A percentile compares a stretch with the other conserved stretches of the same genome.
Evolutionary conservation across 2,888 invertebrate genomes (phyloP).

Genomic region (Sisyra nigra): DNA sequence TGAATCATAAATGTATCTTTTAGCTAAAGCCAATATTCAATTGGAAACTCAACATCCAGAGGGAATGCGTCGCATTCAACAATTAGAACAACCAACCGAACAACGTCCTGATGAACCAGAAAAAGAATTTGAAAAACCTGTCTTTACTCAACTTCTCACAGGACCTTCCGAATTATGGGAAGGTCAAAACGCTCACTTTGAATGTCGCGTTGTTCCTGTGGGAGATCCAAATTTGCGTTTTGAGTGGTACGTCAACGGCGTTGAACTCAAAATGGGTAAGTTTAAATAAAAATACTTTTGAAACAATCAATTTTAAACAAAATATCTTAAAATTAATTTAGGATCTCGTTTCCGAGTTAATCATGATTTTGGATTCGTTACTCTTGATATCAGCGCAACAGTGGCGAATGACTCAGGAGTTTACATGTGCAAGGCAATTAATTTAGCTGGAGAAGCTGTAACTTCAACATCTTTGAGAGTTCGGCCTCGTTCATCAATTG

Average conservation of each 20-base stretch:
- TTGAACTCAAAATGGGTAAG: slow-evolving; percentile 79
- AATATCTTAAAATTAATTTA: slow-evolving; percentile 15
- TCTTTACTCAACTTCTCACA: slow-evolving; percentile 74
- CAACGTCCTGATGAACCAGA: slow-evolving; percentile 61
- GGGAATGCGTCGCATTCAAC: slow-evolving; percentile 77
- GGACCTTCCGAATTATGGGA: slow-evolving; percentile 85
- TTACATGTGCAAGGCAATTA: slow-evolving; percentile 88
- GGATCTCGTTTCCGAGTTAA: slow-evolving; percentile 80
- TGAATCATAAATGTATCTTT: slow-evolving; percentile 5
- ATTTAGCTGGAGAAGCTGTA: slow-evolving; percentile 86
- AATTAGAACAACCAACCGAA: slow-evolving; percentile 61
- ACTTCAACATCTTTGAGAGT: slow-evolving; percentile 84
- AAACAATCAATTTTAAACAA: not conserved
- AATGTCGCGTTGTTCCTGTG: slow-evolving; percentile 82
- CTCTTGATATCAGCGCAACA: slow-evolving; percentile 77
- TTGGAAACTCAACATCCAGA: slow-evolving; percentile 86
- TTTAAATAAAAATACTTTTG: slow-evolving; percentile 10
- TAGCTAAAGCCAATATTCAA: slow-evolving; percentile 73
- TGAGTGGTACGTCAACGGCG: slow-evolving; percentile 92
- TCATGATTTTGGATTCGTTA: slow-evolving; percentile 89
- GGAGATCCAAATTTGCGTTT: slow-evolving; percentile 85
- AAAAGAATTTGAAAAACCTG: slow-evolving; percentile 73
- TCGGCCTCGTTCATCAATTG: slow-evolving; percentile 63
- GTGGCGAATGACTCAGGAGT: slow-evolving; percentile 81
- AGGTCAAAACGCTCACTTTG: slow-evolving; percentile 80